Evolutionary conservation across 2,888 invertebrate genomes (phyloP).

Genomic region (Colletes collaris): DNA sequence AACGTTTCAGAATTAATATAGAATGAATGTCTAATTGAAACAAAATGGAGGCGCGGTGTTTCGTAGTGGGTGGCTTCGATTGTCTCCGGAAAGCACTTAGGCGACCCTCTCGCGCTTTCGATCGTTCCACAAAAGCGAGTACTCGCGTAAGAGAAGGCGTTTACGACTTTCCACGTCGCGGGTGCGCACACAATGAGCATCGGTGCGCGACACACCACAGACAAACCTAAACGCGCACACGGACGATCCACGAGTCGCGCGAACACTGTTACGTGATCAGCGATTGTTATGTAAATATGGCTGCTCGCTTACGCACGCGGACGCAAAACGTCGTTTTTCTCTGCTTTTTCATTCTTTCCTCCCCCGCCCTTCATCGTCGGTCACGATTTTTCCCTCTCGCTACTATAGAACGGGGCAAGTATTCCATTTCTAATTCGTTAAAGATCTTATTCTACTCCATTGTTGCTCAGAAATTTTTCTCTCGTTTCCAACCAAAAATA

Average conservation of each 20-base stretch:
- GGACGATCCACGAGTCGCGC: slow-evolving; percentile 62
- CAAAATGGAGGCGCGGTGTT: no score
- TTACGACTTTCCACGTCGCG: slow-evolving; percentile 72
- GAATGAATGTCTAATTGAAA: no score
- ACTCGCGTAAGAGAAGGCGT: slow-evolving; percentile 52
- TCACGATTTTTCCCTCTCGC: slow-evolving; percentile 2
- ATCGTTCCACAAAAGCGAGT: slow-evolving; percentile 43
- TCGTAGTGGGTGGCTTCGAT: no score
- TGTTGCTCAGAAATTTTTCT: no score
- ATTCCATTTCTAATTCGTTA: no score
- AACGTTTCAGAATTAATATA: no score
- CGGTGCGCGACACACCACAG: slow-evolving; percentile 66
- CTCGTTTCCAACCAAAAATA: no score
- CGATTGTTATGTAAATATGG: slow-evolving; percentile 81
- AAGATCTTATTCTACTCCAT: no score
- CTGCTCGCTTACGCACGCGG: slow-evolving; percentile 71
- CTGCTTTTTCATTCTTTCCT: slow-evolving; percentile 23
- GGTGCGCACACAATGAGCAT: slow-evolving; percentile 53
- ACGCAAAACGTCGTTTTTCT: slow-evolving; percentile 47
- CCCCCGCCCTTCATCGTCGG: no score
- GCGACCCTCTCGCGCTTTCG: background rate
- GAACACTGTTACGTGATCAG: slow-evolving; percentile 79
- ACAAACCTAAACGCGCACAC: slow-evolving; percentile 48
- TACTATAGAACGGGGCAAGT: no score
- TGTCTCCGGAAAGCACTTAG: no score